A percentile compares a stretch with the other conserved stretches of the same genome.
phyloP scores from a whole-genome alignment of 2,888 invertebrate genomes.

The Thera britannica region DNA sequence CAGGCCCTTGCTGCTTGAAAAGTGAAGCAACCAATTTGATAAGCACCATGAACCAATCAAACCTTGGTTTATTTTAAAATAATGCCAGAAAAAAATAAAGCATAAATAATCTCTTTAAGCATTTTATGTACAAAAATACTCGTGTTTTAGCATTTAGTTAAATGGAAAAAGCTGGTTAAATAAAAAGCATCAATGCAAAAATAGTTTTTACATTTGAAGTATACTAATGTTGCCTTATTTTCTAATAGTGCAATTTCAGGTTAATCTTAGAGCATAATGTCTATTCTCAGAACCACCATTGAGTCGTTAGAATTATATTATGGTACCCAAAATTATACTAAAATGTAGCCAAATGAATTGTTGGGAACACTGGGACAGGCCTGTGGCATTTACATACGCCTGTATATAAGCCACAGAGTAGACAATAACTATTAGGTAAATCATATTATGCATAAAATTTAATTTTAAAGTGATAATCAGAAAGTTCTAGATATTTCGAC shows the following conservation, averaged over 20 bases:
- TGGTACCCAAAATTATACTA: conserved; percentile 17
- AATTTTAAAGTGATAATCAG: no score
- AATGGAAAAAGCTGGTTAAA: no score
- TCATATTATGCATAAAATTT: neutral
- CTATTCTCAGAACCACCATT: neutral
- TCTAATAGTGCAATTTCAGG: neutral
- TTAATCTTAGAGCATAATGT: neutral
- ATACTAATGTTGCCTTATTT: no score
- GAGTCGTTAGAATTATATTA: neutral
- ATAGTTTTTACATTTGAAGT: no score
- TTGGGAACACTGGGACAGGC: conserved; percentile 9
- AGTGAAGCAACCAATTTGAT: neutral
- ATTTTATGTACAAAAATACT: no score
- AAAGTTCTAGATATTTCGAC: no score
- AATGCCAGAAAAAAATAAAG: no score
- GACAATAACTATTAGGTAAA: neutral
- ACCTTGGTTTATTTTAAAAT: no score
- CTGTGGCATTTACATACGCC: conserved; percentile 6
- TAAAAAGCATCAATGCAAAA: no score
- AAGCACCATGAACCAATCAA: no score
- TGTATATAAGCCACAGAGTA: conserved; percentile 8
- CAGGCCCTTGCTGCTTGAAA: conserved; percentile 24
- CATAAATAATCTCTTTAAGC: no score
- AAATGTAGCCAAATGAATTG: conserved; percentile 11
- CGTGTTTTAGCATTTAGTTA: no score